Conservation (phyloP, 2,797 vertebrate genomes). For the Ceryle rudis region DNA sequence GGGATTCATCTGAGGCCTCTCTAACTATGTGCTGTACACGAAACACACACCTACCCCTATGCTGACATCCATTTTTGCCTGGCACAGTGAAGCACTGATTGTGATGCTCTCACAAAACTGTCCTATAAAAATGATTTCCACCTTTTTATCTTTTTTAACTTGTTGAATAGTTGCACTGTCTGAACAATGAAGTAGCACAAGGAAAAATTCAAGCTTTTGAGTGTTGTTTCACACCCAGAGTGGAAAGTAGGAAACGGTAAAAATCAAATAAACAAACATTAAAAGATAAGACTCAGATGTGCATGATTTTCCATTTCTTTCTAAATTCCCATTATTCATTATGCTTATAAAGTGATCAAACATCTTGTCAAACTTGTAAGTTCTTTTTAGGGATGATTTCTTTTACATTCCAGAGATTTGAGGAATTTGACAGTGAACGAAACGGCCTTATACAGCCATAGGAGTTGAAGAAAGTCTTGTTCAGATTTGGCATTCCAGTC, state of each 20-base stretch:
- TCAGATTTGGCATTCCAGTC: slow-evolving; percentile 77
- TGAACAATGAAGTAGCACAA: neutral
- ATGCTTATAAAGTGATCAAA: neutral
- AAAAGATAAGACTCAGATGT: neutral
- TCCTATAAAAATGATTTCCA: neutral
- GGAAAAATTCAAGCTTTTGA: neutral
- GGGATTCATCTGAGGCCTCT: neutral
- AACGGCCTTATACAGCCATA: slow-evolving; percentile 72
- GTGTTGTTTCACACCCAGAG: neutral
- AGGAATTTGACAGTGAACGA: slow-evolving; percentile 71
- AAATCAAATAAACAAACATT: neutral
- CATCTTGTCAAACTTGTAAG: slow-evolving; percentile 12
- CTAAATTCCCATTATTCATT: neutral
- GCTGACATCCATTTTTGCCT: neutral
- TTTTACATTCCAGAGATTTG: slow-evolving; percentile 71
- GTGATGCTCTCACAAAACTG: neutral
- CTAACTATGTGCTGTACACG: too few relatives aligned
- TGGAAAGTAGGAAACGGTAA: neutral
- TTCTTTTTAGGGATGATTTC: slow-evolving; percentile 34
- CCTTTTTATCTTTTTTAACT: neutral
- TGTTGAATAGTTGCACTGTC: neutral
- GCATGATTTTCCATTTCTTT: neutral
- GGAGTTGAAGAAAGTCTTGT: slow-evolving; percentile 75
- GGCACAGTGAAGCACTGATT: neutral
- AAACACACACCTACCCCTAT: neutral